A percentile compares a stretch with the other conserved stretches of the same genome.
Evolutionary conservation across 2,797 vertebrate species (phyloP).

Genomic region (Bovichtus diacanthus): DNA sequence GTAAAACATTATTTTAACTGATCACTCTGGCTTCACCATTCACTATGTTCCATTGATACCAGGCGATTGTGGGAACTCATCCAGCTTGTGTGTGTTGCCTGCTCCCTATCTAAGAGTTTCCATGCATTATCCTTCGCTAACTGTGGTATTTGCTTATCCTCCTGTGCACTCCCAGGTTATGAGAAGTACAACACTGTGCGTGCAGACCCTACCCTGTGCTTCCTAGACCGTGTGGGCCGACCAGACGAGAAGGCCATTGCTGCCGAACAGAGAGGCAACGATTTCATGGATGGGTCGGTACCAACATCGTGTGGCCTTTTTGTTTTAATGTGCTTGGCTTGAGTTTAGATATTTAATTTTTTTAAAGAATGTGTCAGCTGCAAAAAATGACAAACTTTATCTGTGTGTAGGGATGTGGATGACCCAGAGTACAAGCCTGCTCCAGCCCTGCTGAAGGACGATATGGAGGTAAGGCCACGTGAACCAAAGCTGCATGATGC

Average conservation of each 20-base stretch:
- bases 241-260: constrained; percentile 99
- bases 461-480: constrained; percentile 91
- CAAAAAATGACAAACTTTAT: constrained; percentile 8
- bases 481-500: background rate
- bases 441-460: constrained; percentile 96
- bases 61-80: constrained; percentile 32
- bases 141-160: constrained; percentile 38
- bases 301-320: constrained; percentile 7
- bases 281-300: constrained; percentile 96
- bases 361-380: background rate
- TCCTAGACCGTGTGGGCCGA: constrained; percentile 95
- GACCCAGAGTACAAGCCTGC: constrained; percentile 99
- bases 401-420: constrained; percentile 91
- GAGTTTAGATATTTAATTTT: background rate
- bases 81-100: constrained; percentile 38
- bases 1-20: background rate
- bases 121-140: constrained; percentile 25
- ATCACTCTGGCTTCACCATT: background rate
- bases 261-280: constrained; percentile 97
- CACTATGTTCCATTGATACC: background rate
- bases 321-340: background rate
- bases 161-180: constrained; percentile 87
- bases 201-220: constrained; percentile 94
- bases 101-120: constrained; percentile 27
- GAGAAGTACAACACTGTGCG: constrained; percentile 99